Evolutionary conservation across 2,888 invertebrate species (phyloP), one percentile per base, ranked within the genome.

Genomic region (Lasioglossum villosulum): DNA sequence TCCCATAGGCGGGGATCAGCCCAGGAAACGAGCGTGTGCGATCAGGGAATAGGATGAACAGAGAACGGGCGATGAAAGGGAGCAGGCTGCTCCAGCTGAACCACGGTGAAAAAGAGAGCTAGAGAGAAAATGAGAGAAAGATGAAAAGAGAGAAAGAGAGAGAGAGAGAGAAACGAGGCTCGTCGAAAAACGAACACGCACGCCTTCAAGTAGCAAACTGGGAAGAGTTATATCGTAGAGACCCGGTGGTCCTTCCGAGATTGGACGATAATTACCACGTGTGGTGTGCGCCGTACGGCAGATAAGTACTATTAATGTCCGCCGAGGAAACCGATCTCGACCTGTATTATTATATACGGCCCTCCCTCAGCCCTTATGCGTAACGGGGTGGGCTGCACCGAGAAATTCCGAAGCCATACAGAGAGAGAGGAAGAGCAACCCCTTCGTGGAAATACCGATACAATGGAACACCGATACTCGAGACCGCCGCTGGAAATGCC

Each of bases 261-360:
- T 90, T 90, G 88, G 87, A 90, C 86, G 90, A 88, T 90, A 90
- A 90, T 90, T 90, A 89, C 90, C 90, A 90, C 89, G 89, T 90
- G 89, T 75, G 78, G 78, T 83, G 87, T 89, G 84, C 88, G 79
- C 88, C 80, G 88, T 56, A 82, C 89, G 83, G 85, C 86, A 84
- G 89, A 90, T 90, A 90, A 90, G 90, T 90, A 87, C 90, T 90
- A 90, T 90, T 90, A 90, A 90, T 88, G 89, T 84, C 87, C 86
- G 77, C 80, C 85, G 86, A 72, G 87, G 85, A 89, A 89, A 90
- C 87, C 77, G 90, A 90, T 90, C 86, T 71, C 83, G 81, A 78
- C 86, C 73, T 79, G 84, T 80, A 86, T 90, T 90, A 90, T 90
- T 90, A 89, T 90, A 90, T 90, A 90, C 88, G 85, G 66, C 78